Evolutionary conservation across 2,113 vertebrate genomes (phyloP), one percentile per base, ranked within the genome.

Genomic region (Prionailurus viverrinus): DNA sequence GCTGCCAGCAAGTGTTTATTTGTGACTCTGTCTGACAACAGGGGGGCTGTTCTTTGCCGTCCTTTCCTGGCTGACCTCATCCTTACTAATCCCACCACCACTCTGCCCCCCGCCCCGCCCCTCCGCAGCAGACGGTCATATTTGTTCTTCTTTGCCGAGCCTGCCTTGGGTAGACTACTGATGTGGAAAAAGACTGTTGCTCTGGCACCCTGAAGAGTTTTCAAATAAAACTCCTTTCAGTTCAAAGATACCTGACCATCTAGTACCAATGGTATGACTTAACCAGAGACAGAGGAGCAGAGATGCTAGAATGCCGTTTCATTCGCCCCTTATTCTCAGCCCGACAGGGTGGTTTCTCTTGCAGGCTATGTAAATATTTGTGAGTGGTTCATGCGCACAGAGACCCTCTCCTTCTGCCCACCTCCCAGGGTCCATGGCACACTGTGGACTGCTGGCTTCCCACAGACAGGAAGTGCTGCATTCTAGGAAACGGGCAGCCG

Each of bases 141-240:
- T 94, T 91, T 95, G 93, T 68, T 97, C 78, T 92, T 95, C 95
- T 93, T 25, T 16, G 53, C 63, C 0, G 4, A 89, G 86, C 66
- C 79, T 65, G 83, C 78, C 86, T 93, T 51, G 53, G 86, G 94
- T 91, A 87, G 94, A 94, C 76, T 12, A 84, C 91, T 95, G 69
- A 73, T 91, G 92, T 78, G 65, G 92, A 94, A 97, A 93, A 90
- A 76, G 83, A 94, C 76, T 51, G 36, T 65, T 79, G 92, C 89
- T 80, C 84, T 91, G 97, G 94, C 94, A 84, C 91, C 97, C 95
- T 97, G 96, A 94, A 66, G 96, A 19, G 97, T 94, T 97, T 97
- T 88, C 94, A 95, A 91, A 97, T 91, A 97, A 93, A 94, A 15
- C 69, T 97, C 41, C 69, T 94, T 97, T 92, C 92, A 85, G 84